Percentiles rank a stretch among this genome's conserved stretches.
phyloP scores from a whole-genome alignment of 1,140 invertebrate species.

The Lordiphosa mommai region DNA sequence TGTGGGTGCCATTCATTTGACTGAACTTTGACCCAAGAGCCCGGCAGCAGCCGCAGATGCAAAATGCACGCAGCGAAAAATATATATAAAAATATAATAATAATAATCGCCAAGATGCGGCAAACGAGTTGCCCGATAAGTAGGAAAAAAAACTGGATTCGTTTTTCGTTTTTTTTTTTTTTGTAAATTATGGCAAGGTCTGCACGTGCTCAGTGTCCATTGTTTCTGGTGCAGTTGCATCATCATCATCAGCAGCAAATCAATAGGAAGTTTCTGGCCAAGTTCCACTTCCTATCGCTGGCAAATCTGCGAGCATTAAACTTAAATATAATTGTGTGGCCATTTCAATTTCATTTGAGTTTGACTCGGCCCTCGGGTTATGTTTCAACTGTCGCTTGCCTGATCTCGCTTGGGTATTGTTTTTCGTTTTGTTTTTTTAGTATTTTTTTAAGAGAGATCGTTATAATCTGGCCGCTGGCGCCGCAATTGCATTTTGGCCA shows the following conservation, averaged over 20 bases:
- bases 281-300: conserved; percentile 35
- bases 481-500: conserved; percentile 63
- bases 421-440: conserved; percentile 25
- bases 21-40: conserved; percentile 60
- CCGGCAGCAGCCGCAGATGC: conserved; percentile 38
- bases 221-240: conserved; percentile 51
- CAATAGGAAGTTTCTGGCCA: conserved; percentile 44
- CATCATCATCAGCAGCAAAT: conserved; percentile 46
- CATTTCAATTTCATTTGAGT: conserved; percentile 71
- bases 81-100: conserved; percentile 71
- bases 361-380: conserved; percentile 59
- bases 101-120: conserved; percentile 55
- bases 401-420: conserved; percentile 50
- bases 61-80: conserved; percentile 39
- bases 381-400: conserved; percentile 44
- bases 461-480: conserved; percentile 67
- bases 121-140: conserved; percentile 45
- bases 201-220: conserved; percentile 59
- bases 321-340: conserved; percentile 63
- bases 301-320: conserved; percentile 5
- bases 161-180: conserved; percentile 11
- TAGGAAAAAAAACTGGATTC: conserved; percentile 49
- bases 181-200: conserved; percentile 56
- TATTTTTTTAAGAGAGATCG: conserved; percentile 52
- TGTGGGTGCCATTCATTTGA: conserved; percentile 75